A percentile compares a stretch with the other conserved stretches of the same genome.
Evolutionary conservation across 2,888 invertebrate genomes (phyloP).

Genomic region (Acrobeloides nanus): DNA sequence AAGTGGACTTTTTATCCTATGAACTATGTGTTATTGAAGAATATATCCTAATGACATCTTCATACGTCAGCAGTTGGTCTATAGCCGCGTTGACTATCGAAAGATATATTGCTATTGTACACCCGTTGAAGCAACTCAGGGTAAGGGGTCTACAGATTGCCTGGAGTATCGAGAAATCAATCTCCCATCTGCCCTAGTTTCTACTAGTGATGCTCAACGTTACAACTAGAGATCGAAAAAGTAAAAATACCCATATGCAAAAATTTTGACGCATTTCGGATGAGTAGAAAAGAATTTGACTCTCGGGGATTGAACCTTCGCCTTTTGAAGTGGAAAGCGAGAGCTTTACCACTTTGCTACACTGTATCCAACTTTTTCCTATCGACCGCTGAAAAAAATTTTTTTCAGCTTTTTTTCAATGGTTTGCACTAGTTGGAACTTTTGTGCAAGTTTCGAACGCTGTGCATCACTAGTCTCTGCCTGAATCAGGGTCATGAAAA

Average conservation of each 20-base stretch:
- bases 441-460: conserved; percentile 1
- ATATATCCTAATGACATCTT: conserved; percentile 46
- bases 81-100: conserved; percentile 51
- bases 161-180: no score
- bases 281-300: no score
- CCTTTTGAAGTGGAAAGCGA: no score
- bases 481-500: no score
- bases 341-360: no score
- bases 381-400: no score
- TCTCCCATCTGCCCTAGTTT: no score
- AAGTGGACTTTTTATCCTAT: conserved; percentile 44
- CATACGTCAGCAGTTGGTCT: conserved; percentile 49
- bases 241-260: no score
- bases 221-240: not conserved
- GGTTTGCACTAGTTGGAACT: conserved; percentile 2
- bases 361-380: no score
- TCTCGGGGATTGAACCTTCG: no score
- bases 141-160: conserved; percentile 16
- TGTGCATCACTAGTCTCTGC: not conserved
- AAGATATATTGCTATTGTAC: conserved; percentile 48
- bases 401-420: conserved; percentile 4
- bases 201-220: not conserved
- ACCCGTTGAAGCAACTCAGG: conserved; percentile 45
- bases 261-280: no score
- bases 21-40: conserved; percentile 45